Conservation (phyloP, 92 coral and sea anemone species). For the Zoanthus sociatus region DNA sequence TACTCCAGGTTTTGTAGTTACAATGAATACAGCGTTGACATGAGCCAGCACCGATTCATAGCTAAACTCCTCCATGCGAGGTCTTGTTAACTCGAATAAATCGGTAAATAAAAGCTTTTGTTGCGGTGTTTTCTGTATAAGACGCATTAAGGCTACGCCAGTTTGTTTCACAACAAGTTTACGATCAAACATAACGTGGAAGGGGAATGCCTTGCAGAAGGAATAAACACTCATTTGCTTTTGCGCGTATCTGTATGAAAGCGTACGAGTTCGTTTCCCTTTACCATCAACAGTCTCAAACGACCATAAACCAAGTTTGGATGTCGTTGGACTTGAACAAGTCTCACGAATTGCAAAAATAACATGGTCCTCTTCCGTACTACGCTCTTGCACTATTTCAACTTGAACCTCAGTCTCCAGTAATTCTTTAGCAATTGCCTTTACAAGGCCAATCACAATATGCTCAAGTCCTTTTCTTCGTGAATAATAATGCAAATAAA, state of each 20-base stretch:
- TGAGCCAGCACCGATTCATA: conserved; percentile 83
- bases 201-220: conserved; percentile 97
- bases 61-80: conserved; percentile 85
- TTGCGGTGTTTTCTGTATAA: conserved; percentile 65
- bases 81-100: conserved; percentile 83
- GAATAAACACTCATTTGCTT: conserved; percentile 80
- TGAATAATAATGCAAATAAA: conserved; percentile 91
- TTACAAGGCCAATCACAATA: conserved; percentile 97
- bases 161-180: conserved; percentile 87
- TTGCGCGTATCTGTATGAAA: conserved; percentile 21
- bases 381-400: conserved; percentile 65
- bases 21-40: conserved; percentile 93
- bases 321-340: conserved; percentile 65
- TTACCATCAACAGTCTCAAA: conserved; percentile 57
- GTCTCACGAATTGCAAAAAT: conserved; percentile 87
- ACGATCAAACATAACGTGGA: conserved; percentile 94
- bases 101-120: conserved; percentile 76
- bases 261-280: conserved; percentile 34
- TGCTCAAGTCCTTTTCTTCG: conserved; percentile 87
- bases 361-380: conserved; percentile 81
- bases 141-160: conserved; percentile 86
- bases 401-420: conserved; percentile 81
- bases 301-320: conserved; percentile 92
- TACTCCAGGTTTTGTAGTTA: conserved; percentile 74
- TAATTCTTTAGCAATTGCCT: conserved; percentile 91